phyloP scores from a whole-genome alignment of 1,140 invertebrate genomes.

The Galleria mellonella region DNA sequence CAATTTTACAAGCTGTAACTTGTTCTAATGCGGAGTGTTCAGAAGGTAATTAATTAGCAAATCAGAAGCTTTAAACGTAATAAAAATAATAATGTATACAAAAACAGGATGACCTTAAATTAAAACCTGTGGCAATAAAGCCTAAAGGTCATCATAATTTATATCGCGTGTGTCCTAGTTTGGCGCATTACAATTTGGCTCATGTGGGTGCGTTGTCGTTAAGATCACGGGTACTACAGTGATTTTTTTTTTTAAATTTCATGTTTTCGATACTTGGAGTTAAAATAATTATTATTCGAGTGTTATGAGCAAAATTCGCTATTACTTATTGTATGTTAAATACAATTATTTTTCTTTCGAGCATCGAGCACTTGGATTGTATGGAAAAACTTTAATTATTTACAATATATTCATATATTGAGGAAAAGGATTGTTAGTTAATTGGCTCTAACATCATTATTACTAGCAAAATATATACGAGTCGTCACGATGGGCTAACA shows the following conservation, averaged over 20 bases:
- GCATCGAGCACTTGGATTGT: too few species aligned
- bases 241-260: conserved; percentile 27
- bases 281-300: too few species aligned
- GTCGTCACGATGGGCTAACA: too few species aligned
- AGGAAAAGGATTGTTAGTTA: too few species aligned
- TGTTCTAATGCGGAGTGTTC: conserved; percentile 28
- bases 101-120: conserved; percentile 50
- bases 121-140: conserved; percentile 53
- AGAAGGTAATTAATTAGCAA: conserved; percentile 27
- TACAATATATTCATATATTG: too few species aligned
- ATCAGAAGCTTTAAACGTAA: conserved; percentile 22
- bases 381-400: too few species aligned
- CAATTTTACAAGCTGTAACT: conserved; percentile 6
- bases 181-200: conserved; percentile 40
- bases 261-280: conserved; percentile 1
- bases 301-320: too few species aligned
- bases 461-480: too few species aligned
- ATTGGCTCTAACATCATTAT: too few species aligned
- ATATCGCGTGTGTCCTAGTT: conserved; percentile 57
- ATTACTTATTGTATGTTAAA: too few species aligned
- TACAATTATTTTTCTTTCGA: too few species aligned
- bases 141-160: conserved; percentile 61
- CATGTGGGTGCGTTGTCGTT: conserved; percentile 49
- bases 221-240: conserved; percentile 21
- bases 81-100: conserved; percentile 26